Percentiles rank a stretch among this genome's conserved stretches.
Evolutionary conservation across 2,888 invertebrate species (phyloP).

Genomic region (Diarsia rubi): DNA sequence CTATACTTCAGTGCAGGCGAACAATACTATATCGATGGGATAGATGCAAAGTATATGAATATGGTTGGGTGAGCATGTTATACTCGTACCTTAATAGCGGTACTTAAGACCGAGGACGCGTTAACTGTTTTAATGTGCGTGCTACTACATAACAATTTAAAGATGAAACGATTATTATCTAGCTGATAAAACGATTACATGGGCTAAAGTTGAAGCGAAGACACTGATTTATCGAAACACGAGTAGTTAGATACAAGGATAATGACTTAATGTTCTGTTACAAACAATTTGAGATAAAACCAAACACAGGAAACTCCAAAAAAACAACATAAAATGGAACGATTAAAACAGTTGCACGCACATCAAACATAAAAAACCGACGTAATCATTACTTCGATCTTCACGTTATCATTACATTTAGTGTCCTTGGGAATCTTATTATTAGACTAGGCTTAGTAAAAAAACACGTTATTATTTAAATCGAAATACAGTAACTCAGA

Average conservation of each 20-base stretch:
- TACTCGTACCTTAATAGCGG: slow-evolving; percentile 27
- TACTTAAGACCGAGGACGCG: slow-evolving; percentile 29
- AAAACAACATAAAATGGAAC: slow-evolving; percentile 39
- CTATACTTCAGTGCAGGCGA: slow-evolving; percentile 67
- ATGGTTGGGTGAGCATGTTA: slow-evolving; percentile 55
- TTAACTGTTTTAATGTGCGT: slow-evolving; percentile 5
- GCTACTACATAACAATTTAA: not conserved
- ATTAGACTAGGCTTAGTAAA: slow-evolving; percentile 43
- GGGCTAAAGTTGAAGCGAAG: not conserved
- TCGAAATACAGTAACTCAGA: not conserved
- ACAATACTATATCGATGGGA: slow-evolving; percentile 71
- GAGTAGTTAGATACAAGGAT: not conserved
- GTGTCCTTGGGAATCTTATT: slow-evolving; percentile 60
- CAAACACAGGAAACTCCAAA: slow-evolving; percentile 55
- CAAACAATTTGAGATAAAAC: slow-evolving; percentile 55
- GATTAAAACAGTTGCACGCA: slow-evolving; percentile 61
- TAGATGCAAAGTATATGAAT: slow-evolving; percentile 47
- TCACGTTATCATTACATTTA: slow-evolving; percentile 56
- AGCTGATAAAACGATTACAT: not conserved
- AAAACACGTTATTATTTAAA: slow-evolving; percentile 20
- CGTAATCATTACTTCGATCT: slow-evolving; percentile 61
- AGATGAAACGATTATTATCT: not conserved
- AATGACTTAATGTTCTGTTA: slow-evolving; percentile 36
- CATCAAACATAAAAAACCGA: slow-evolving; percentile 47
- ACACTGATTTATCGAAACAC: not conserved